These are phyloP conservation scores for Proterorhinus semilunaris DNA, from an alignment of 2,113 vertebrate species.

Conservation along the genomic window DNA sequence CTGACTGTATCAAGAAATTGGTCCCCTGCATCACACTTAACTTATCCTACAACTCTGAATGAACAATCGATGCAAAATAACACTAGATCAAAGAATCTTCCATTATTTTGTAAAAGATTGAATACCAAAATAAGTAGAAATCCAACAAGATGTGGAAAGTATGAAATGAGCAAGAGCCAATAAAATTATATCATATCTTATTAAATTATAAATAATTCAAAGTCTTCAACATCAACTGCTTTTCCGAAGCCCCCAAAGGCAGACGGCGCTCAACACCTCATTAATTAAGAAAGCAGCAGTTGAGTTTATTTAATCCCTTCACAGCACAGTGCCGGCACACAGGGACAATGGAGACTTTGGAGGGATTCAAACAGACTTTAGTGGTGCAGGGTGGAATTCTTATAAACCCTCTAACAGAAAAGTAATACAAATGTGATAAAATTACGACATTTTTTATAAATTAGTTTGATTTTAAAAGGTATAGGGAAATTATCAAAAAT, in stretches of 20 bases:
- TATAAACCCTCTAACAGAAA: background rate
- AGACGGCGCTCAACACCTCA: background rate
- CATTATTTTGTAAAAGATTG: background rate
- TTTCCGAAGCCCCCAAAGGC: background rate
- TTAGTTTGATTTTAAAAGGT: no score
- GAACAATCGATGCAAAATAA: background rate
- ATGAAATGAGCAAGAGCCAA: background rate
- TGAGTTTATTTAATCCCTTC: background rate
- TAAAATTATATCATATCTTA: no score
- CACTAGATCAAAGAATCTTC: background rate
- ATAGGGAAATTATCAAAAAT: no score
- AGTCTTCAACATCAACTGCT: background rate
- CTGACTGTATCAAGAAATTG: constrained; percentile 4
- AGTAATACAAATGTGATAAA: background rate
- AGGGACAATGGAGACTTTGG: background rate
- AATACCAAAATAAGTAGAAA: background rate
- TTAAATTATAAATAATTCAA: background rate
- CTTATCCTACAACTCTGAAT: background rate
- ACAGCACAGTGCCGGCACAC: background rate
- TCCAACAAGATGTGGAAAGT: background rate
- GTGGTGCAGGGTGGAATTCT: background rate
- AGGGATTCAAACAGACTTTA: background rate
- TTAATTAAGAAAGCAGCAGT: constrained; percentile 5
- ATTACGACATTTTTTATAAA: no score
- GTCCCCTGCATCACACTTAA: background rate